phyloP scores from a whole-genome alignment of 2,888 invertebrate species.

The Fragum whitleyi region DNA sequence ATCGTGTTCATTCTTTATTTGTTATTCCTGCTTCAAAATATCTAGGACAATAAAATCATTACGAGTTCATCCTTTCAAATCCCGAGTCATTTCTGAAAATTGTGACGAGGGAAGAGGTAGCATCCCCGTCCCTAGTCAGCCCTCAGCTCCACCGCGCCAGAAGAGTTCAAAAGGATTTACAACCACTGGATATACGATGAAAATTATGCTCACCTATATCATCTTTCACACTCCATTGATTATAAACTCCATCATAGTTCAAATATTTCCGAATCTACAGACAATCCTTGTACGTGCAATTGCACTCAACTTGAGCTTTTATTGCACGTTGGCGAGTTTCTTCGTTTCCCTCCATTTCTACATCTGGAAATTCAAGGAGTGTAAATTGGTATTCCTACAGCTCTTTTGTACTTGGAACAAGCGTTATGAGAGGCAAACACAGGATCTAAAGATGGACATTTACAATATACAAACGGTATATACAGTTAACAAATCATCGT shows the following conservation, averaged over 20 bases:
- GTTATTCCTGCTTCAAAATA: too few species aligned
- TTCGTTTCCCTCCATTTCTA: background rate
- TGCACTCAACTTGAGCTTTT: background rate
- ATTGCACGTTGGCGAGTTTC: background rate
- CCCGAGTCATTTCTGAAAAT: background rate
- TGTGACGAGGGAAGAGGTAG: background rate
- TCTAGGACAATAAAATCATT: background rate
- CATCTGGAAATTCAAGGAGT: slow-evolving; percentile 15
- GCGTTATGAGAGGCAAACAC: background rate
- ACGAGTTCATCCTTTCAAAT: background rate
- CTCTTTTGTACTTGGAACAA: background rate
- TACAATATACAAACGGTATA: background rate
- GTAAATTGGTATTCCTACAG: background rate
- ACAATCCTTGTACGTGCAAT: background rate
- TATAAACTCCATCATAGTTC: background rate
- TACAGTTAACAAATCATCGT: too few species aligned
- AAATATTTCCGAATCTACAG: background rate
- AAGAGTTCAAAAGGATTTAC: background rate
- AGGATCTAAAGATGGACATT: background rate
- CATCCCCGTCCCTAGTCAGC: background rate
- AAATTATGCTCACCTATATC: slow-evolving; percentile 2
- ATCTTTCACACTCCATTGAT: background rate
- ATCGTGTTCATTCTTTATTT: too few species aligned
- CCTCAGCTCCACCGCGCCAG: background rate
- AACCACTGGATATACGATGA: background rate